phyloP scores from a whole-genome alignment of 1,140 invertebrate species.

The Temnothorax curvispinosus region DNA sequence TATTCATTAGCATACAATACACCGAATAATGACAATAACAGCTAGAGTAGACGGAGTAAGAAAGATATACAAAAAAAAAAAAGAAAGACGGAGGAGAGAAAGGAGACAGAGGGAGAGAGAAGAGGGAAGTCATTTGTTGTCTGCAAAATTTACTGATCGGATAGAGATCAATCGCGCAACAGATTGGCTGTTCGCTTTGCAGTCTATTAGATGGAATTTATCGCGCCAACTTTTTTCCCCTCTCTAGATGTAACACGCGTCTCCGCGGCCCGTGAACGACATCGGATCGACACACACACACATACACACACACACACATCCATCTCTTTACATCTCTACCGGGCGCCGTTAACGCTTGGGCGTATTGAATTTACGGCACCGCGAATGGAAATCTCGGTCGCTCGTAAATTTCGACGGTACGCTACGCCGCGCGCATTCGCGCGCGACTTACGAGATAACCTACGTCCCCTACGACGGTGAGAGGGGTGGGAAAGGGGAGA shows the following conservation, averaged over 20 bases:
- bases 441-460: background rate
- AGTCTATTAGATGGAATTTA: conserved; percentile 54
- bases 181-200: conserved; percentile 38
- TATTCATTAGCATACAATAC: conserved; percentile 24
- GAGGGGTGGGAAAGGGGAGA: background rate
- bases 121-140: background rate
- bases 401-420: conserved; percentile 53
- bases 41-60: background rate
- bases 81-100: background rate
- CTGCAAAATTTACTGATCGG: conserved; percentile 16
- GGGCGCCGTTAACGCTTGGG: conserved; percentile 38
- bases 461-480: background rate
- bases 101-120: background rate
- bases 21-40: conserved; percentile 40
- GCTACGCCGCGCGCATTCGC: background rate
- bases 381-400: conserved; percentile 55
- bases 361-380: conserved; percentile 51
- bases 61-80: background rate
- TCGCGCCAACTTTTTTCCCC: background rate
- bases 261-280: conserved; percentile 17
- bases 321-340: conserved; percentile 48
- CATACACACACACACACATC: background rate
- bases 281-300: background rate
- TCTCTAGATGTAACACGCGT: conserved; percentile 7
- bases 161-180: conserved; percentile 49